Evolutionary conservation across 2,888 invertebrate genomes (phyloP), one percentile per base, ranked within the genome.

Genomic region (Falcaria lacertinaria): DNA sequence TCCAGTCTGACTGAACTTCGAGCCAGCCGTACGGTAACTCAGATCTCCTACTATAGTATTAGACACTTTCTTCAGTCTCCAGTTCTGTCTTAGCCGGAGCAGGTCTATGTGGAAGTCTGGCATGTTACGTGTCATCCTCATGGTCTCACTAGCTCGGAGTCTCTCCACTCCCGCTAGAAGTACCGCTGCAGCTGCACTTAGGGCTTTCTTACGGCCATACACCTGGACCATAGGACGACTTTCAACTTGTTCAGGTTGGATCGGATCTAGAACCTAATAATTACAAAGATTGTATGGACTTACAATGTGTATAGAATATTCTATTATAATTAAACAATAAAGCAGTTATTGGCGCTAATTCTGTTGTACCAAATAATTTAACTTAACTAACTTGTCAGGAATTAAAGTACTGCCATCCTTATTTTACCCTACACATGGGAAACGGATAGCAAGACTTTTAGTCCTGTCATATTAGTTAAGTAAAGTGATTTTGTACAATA

Each of bases 41-140:
- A 98, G 91, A 83, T 98, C 98, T 0, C 98, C 98, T 41, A 98
- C 95, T 44, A 98, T 98, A 0, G 96, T 94, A 73, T 97, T 97
- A 0, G 97, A 97, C 0, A 97, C 97, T 89, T 98, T 98, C 73
- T 98, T 97, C n/a, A 98, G 81, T 37, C 98, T 90, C 98, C 98
- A 98, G 70, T 97, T 97, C 70, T 98, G 98, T 33, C 98, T 84
- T 36, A 98, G 88, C 45, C 96, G 90, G 17, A 98, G 76, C 42
- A 98, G 80, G 70, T 98, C 98, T 44, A 97, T 95, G 65, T 98
- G 98, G 71, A 98, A 98, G 77, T 98, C 98, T 0, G 95, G 94
- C 54, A 94, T 93, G 50, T 94, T 93, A 22, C 95, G 90, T 0
- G 89, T 84, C 79, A 93, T 94, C 35, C 95, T 89, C 57, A 94